phyloP scores from a whole-genome alignment of 2,113 vertebrate genomes.

The Gallinago paraguaiae region DNA sequence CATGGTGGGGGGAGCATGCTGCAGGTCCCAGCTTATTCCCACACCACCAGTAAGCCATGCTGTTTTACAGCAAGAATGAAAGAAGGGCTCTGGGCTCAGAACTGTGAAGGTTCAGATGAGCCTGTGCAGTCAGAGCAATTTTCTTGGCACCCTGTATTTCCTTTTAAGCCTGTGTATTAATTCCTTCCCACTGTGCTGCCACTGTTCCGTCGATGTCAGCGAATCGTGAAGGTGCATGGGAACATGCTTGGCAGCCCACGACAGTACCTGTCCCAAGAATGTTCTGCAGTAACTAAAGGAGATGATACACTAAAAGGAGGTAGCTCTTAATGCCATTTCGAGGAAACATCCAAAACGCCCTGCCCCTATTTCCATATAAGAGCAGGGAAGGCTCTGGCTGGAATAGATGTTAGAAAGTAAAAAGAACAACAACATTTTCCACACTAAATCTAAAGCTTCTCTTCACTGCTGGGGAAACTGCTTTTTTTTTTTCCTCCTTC shows the following conservation, averaged over 20 bases:
- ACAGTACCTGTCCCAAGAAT: conserved; percentile 37
- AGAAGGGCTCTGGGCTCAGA: background rate
- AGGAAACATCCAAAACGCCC: conserved; percentile 22
- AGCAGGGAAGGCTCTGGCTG: conserved; percentile 26
- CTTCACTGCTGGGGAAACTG: conserved; percentile 26
- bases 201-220: conserved; percentile 12
- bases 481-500: background rate
- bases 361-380: conserved; percentile 6
- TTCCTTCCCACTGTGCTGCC: conserved; percentile 52
- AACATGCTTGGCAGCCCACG: background rate
- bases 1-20: rapidly evolving
- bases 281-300: conserved; percentile 25
- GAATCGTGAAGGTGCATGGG: background rate
- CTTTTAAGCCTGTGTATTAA: background rate
- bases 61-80: background rate
- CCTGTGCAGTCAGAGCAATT: background rate
- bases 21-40: background rate
- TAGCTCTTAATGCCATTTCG: conserved; percentile 17
- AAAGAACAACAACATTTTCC: conserved; percentile 44
- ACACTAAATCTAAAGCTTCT: conserved; percentile 52
- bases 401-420: conserved; percentile 48
- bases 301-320: background rate
- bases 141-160: conserved; percentile 9
- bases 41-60: background rate
- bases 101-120: background rate